Evolutionary conservation across 2,113 vertebrate genomes (phyloP).

Genomic region (Nothoprocta perdicaria): DNA sequence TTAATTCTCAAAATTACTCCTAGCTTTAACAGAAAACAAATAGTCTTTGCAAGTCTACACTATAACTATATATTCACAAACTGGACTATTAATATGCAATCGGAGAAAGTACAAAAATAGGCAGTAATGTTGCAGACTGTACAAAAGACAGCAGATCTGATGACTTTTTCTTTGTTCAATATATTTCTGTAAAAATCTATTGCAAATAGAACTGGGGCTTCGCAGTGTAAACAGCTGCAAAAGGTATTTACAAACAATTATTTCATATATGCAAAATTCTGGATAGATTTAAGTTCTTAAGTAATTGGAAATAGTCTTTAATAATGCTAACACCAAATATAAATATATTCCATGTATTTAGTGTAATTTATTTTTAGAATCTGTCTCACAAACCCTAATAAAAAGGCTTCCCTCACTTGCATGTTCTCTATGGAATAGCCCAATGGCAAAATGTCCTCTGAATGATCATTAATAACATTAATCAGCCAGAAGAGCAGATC

Average conservation of each 20-base stretch:
- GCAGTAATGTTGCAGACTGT: neutral
- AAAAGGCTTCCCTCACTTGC: neutral
- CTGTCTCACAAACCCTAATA: neutral
- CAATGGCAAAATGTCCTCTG: neutral
- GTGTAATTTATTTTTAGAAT: neutral
- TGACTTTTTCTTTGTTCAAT: neutral
- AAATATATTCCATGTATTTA: neutral
- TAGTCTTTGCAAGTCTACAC: neutral
- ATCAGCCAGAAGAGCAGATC: neutral
- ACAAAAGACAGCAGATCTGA: neutral
- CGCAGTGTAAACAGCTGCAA: neutral
- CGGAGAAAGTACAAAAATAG: neutral
- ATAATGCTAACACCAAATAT: neutral
- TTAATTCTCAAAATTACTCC: neutral
- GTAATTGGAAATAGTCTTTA: neutral
- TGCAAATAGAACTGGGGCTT: neutral
- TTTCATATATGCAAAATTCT: neutral
- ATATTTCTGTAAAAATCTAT: neutral
- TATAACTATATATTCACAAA: neutral
- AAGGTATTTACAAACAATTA: neutral
- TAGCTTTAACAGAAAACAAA: constrained; percentile 10
- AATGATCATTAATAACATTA: neutral
- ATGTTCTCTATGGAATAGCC: neutral
- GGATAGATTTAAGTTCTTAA: neutral
- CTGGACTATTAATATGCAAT: neutral